Base-by-base conservation (phyloP, 2,888 invertebrate genomes). In the Himalopsyche japonica region DNA sequence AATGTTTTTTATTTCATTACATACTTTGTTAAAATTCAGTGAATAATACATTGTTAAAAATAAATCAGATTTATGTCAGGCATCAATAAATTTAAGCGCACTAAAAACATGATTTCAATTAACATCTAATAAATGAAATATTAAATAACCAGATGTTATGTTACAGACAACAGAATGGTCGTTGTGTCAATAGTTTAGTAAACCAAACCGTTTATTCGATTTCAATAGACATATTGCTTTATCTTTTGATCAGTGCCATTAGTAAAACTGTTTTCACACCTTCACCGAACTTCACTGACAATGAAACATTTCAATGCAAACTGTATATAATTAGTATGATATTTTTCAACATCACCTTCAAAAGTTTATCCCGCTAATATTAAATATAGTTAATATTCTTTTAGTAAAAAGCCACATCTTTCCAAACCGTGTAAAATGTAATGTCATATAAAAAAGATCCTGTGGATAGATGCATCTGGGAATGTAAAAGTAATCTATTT, bases 401-500 rank as follows among this genome's bases (percentile, higher is more conserved):
- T 30, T 70, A 70, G 27, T 70, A 70, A 70, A 70, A 70, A 70
- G 70, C 70, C 70, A 70, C 70, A 70, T 27, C 70, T 70, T 70
- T 70, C 30, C 27, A 70, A 70, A 70, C 70, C 27, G 70, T 70
- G 70, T 70, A 70, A 70, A 70, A 27, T 70, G 27, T 70, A 70
- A 15, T 70, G 70, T 70, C 70, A 70, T 64, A 64, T 70, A 70
- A 70, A 70, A 30, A 70, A 30, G 70, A 70, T 70, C 70, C 27
- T 70, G 8, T 10, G 70, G 70, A 70, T 70, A 43, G 70, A 57
- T 81, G 57, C 49, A 70, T 70, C 70, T n/a, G 27, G 70, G 30
- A 47, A 79, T 82, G 64, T 76, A 85, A 30, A 80, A 49, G 20
- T 32, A 18, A 43, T 78, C 88, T 90, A 93, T 89, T 93, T 93